Evolutionary conservation across 2,888 invertebrate genomes (phyloP), one percentile per base, ranked within the genome.

Genomic region (Exocentrus adspersus): DNA sequence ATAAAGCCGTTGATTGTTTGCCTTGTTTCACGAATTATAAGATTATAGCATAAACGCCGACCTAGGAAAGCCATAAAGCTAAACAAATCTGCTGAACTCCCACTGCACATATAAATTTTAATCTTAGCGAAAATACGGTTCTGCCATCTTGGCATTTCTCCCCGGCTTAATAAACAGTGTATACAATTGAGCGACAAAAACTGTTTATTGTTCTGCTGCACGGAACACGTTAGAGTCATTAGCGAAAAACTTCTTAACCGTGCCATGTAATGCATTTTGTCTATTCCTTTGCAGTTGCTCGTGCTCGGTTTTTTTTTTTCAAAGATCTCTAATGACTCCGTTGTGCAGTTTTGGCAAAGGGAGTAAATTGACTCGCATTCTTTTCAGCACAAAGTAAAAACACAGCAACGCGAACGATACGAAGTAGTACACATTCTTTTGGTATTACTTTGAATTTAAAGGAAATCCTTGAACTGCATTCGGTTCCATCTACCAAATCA

Each of bases 101-200:
- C 7, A 20, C 28, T 30, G 28, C 28, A 16, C 10, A 48, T 28
- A 48, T 48, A 48, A 48, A 48, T 48, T 48, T 48, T 17, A 6
- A 5, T 2, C 12, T 14, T 19, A 28, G 4, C 17, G 9, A 28
- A 48, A 48, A 16, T 10, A 37, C 12, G 24, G 7, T 10, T 6
- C 45, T 20, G 45, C 45, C 45, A 45, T 20, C 24, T 48, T 48
- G 48, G 14, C 48, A n/a, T 48, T 48, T 30, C 28, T 24, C 48
- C 48, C 7, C 28, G 5, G 16, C 48, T 48, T 17, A 48, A 28
- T 28, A 48, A 48, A 48, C 28, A 2, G 16, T 45, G 10, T 14
- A 24, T 24, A n/a, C n/a, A n/a, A 48, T 45, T 45, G 10, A 28
- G 9, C 12, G 48, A 24, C 28, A 48, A 48, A 48, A 48, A 48